A percentile compares a stretch with the other conserved stretches of the same genome.
Evolutionary conservation across 1,140 invertebrate species (phyloP).

Genomic region (Coenobita brevimanus): DNA sequence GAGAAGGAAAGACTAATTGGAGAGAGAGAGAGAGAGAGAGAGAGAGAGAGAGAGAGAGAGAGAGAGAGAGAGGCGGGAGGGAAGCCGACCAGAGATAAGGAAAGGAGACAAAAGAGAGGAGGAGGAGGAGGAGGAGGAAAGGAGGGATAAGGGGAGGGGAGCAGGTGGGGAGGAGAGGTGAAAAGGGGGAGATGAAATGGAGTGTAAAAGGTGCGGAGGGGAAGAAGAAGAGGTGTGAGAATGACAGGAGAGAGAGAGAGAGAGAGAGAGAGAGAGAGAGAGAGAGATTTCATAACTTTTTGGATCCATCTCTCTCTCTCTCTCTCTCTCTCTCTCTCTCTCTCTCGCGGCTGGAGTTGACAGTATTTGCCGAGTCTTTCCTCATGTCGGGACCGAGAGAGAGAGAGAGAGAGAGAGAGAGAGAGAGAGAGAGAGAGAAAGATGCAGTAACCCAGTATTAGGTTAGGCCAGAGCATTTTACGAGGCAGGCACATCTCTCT

Average conservation of each 20-base stretch:
- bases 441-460: no score
- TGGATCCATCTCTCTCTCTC: no score
- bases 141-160: not conserved
- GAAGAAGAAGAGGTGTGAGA: not conserved
- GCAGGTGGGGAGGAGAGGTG: not conserved
- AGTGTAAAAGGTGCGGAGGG: not conserved
- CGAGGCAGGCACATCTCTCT: no score
- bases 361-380: no score
- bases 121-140: not conserved
- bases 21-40: conserved; percentile 21
- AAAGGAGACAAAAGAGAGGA: not conserved
- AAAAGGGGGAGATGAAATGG: no score
- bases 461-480: no score
- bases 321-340: no score
- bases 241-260: not conserved
- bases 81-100: not conserved
- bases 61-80: not conserved
- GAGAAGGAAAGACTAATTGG: not conserved
- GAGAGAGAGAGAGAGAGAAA: no score
- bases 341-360: no score
- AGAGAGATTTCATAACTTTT: no score
- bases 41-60: conserved; percentile 8
- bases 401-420: no score
- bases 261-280: not conserved
- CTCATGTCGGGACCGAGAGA: no score